A percentile compares a stretch with the other conserved stretches of the same genome.
Conservation (phyloP, 2,113 vertebrate genomes). For the Serilophus lunatus region DNA sequence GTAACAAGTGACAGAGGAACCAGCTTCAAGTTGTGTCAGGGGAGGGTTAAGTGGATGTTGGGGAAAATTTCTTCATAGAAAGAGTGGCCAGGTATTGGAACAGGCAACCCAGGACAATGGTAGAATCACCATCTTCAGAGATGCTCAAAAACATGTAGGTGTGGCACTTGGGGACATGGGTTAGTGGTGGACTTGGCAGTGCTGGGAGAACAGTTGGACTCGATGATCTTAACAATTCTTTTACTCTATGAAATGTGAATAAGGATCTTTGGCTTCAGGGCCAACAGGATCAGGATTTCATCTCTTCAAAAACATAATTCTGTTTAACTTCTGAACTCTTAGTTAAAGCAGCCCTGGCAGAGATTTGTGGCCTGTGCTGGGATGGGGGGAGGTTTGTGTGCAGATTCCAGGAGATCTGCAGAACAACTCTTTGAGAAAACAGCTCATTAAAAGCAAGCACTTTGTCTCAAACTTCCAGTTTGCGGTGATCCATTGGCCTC, state of each 20-base stretch:
- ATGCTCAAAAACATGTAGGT: not conserved
- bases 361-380: not conserved
- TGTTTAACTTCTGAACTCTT: not conserved
- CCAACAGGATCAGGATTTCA: not conserved
- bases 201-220: no score
- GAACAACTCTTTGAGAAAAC: not conserved
- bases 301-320: not conserved
- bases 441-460: not conserved
- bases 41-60: not conserved
- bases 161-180: not conserved
- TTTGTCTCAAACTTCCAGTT: not conserved
- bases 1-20: not conserved
- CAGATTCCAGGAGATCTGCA: conserved; percentile 30
- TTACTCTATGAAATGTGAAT: not conserved
- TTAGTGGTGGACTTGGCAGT: not conserved
- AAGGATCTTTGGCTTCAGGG: not conserved
- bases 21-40: not conserved
- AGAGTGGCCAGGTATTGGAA: not conserved
- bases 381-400: not conserved
- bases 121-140: not conserved
- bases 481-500: not conserved
- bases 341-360: conserved; percentile 6
- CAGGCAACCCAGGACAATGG: not conserved
- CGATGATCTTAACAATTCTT: not conserved
- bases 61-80: not conserved